phyloP scores from a whole-genome alignment of 2,113 vertebrate genomes.

The Ornithorhynchus anatinus region DNA sequence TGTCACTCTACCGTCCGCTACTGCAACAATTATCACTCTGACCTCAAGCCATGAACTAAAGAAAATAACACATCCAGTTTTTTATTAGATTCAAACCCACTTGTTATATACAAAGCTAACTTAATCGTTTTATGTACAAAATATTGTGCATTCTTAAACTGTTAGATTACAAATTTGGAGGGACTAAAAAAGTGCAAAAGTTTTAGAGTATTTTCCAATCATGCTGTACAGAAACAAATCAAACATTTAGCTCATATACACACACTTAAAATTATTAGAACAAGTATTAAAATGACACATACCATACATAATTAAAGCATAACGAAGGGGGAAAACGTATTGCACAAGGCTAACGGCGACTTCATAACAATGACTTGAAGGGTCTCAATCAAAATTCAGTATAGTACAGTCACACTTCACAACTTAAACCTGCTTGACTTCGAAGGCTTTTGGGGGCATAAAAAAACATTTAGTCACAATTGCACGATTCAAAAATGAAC shows the following conservation, averaged over 20 bases:
- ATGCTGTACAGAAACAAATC: constrained; percentile 94
- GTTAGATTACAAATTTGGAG: constrained; percentile 84
- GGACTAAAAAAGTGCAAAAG: constrained; percentile 94
- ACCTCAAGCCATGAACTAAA: constrained; percentile 19
- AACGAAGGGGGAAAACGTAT: constrained; percentile 67
- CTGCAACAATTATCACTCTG: background rate
- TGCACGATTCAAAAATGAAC: constrained; percentile 57
- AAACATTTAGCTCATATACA: constrained; percentile 89
- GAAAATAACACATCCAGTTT: constrained; percentile 49
- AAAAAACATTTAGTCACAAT: constrained; percentile 58
- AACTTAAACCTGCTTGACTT: constrained; percentile 48
- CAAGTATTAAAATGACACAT: constrained; percentile 60
- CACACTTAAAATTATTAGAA: constrained; percentile 60
- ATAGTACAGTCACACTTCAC: constrained; percentile 54
- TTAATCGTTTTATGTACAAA: constrained; percentile 83
- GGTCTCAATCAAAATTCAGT: constrained; percentile 52
- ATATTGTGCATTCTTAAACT: constrained; percentile 83
- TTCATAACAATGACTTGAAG: constrained; percentile 60
- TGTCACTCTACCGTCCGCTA: background rate
- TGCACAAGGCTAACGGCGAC: constrained; percentile 72
- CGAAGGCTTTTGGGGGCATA: constrained; percentile 65
- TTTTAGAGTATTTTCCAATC: constrained; percentile 78
- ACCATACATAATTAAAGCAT: constrained; percentile 64
- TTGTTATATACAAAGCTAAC: constrained; percentile 88
- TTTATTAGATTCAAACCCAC: constrained; percentile 83